Conservation (phyloP, 2,888 invertebrate genomes). For the Nymphalis urticae region DNA sequence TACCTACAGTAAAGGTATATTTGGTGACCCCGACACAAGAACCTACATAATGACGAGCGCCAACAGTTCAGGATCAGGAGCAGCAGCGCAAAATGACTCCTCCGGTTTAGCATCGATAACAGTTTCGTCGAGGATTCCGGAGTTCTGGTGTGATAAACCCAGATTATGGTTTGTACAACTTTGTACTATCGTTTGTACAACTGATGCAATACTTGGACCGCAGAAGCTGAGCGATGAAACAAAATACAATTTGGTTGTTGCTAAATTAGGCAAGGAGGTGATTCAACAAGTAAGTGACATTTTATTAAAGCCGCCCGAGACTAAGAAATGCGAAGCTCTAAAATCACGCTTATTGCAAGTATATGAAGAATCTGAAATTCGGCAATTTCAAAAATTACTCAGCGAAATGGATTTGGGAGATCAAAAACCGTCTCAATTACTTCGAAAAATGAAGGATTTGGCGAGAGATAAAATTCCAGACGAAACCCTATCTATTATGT, state of each 20-base stretch:
- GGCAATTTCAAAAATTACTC: background rate
- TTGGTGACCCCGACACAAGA: too few species aligned
- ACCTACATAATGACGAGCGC: too few species aligned
- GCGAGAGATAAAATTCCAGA: slow-evolving; percentile 26
- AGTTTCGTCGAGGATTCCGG: background rate
- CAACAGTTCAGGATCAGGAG: too few species aligned
- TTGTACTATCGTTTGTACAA: too few species aligned
- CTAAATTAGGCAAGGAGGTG: too few species aligned
- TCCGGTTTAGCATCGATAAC: background rate
- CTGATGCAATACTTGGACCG: background rate
- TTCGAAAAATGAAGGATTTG: background rate
- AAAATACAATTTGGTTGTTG: background rate
- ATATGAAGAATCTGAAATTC: background rate
- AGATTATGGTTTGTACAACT: background rate
- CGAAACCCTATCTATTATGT: slow-evolving; percentile 32
- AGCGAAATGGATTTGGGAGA: background rate
- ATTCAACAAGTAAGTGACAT: too few species aligned
- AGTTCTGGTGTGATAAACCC: background rate
- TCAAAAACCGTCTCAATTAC: background rate
- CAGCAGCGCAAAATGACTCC: too few species aligned
- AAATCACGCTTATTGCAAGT: background rate
- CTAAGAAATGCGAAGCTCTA: background rate
- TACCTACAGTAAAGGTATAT: too few species aligned
- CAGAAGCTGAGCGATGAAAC: background rate
- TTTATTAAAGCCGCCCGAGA: too few species aligned